These are phyloP conservation scores for Hirundichthys speculiger DNA, from an alignment of 2,113 vertebrate species.

Conservation along the genomic window DNA sequence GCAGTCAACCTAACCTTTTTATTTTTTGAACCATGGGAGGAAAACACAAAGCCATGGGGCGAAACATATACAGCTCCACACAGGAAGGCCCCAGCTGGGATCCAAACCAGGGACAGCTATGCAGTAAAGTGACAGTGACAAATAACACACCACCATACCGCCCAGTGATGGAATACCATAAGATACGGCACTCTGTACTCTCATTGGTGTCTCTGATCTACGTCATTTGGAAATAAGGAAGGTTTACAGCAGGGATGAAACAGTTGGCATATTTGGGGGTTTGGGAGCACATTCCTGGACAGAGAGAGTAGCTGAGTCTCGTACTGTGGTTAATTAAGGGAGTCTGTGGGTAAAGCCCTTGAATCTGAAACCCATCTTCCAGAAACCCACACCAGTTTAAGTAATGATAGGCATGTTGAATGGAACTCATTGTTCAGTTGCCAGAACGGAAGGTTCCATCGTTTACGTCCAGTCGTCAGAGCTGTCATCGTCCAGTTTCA, in stretches of 20 bases:
- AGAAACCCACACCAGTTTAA: constrained; percentile 61
- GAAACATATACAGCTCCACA: neutral
- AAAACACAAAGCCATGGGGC: too few species aligned
- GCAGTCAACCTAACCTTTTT: too few species aligned
- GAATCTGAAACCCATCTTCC: constrained; percentile 51
- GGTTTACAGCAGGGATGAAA: constrained; percentile 39
- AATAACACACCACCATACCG: neutral
- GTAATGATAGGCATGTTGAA: constrained; percentile 63
- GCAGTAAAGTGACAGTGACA: neutral
- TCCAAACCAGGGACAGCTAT: neutral
- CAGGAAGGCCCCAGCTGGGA: too few species aligned
- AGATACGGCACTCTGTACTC: constrained; percentile 20
- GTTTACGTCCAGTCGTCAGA: constrained; percentile 33
- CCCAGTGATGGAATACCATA: constrained; percentile 2
- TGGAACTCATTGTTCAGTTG: constrained; percentile 68
- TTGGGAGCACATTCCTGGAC: constrained; percentile 72
- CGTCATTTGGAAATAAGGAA: constrained; percentile 33
- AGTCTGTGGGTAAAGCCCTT: constrained; percentile 76
- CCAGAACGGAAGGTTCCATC: constrained; percentile 68
- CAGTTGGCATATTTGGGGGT: constrained; percentile 49
- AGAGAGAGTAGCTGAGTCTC: constrained; percentile 58
- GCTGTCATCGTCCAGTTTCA: constrained; percentile 27
- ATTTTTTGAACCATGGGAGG: too few species aligned
- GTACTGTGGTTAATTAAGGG: constrained; percentile 71
- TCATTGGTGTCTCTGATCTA: constrained; percentile 20